A percentile compares a stretch with the other conserved stretches of the same genome.
These are phyloP conservation scores for Aphodius granarius DNA, from an alignment of 2,888 invertebrate species.

Conservation along the genomic window DNA sequence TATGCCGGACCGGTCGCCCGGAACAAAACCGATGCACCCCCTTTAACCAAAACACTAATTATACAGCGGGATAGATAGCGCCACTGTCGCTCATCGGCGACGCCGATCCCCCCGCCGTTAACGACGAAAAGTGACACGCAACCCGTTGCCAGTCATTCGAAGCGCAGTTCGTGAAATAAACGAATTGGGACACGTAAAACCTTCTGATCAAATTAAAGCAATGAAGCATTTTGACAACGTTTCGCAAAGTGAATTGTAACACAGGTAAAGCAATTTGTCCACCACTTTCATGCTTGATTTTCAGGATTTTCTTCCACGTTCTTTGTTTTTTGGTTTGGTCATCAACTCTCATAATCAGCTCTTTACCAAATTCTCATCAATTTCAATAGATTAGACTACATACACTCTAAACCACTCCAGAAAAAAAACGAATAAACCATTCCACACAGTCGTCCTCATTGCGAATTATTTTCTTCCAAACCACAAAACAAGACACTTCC, in stretches of 20 bases:
- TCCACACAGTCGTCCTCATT: neutral
- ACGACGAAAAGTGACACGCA: slow-evolving; percentile 1
- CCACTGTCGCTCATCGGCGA: slow-evolving; percentile 10
- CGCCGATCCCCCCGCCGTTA: slow-evolving; percentile 3
- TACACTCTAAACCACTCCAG: too few species aligned
- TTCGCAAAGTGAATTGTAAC: too few species aligned
- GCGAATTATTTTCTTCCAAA: neutral
- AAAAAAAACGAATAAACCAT: too few species aligned
- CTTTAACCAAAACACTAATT: slow-evolving; percentile 15
- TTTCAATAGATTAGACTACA: too few species aligned
- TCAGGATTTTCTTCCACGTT: too few species aligned
- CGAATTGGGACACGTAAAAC: neutral
- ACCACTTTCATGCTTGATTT: too few species aligned
- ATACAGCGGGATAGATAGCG: neutral
- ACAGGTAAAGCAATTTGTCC: too few species aligned
- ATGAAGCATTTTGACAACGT: too few species aligned
- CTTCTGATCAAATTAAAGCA: too few species aligned
- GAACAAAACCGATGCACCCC: slow-evolving; percentile 2
- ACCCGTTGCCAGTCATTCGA: neutral
- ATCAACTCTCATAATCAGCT: too few species aligned
- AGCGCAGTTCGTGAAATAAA: neutral
- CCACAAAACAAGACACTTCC: neutral
- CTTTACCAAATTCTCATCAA: too few species aligned
- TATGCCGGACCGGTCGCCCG: neutral
- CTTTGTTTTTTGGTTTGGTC: too few species aligned